Evolutionary conservation across 2,797 vertebrate species (phyloP), one percentile per base, ranked within the genome.

Genomic region (Lithobates pipiens): DNA sequence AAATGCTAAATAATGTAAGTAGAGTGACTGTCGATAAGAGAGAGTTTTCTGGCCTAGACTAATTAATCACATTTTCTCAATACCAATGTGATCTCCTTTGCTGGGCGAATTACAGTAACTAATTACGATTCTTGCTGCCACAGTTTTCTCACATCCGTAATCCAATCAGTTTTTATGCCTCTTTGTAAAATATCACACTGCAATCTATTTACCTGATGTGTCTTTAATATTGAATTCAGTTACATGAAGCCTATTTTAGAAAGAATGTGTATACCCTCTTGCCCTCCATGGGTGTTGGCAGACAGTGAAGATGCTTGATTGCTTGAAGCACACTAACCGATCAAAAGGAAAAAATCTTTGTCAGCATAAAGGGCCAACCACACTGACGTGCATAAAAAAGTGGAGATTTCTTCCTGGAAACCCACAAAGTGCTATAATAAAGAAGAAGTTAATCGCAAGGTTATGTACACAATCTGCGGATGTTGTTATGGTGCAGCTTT

Each of bases 141-240:
- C 44, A 21, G 3, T 76, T 81, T 67, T 80, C 78, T 81, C 11
- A 21, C 77, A 80, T 73, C 71, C 13, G 23, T 81, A 86, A 86
- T 86, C 78, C 84, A 81, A 81, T 81, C 84, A 57, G 72, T 32
- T 63, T 25, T 39, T 84, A 84, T 78, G 67, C 76, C 67, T 61
- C 50, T 84, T 84, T 63, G 54, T 73, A 84, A 65, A 72, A 72
- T 78, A 84, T 50, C 34, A 29, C 50, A 70, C 32, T 70, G 11
- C 78, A 81, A 63, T 76, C 84, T 81, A 46, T 81, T 80, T 71
- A 81, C 78, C 77, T 70, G 34, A 81, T 76, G 63, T 54, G 71
- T 76, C 65, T 86, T 32, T 73, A 79, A 81, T 81, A 71, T 63
- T n/a, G 10, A 80, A 76, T 76, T 76, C 34, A 81, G 44, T 44